Percentiles rank a stretch among this genome's conserved stretches.
Evolutionary conservation across 2,797 vertebrate species (phyloP).

Genomic region (Myotis daubentonii): DNA sequence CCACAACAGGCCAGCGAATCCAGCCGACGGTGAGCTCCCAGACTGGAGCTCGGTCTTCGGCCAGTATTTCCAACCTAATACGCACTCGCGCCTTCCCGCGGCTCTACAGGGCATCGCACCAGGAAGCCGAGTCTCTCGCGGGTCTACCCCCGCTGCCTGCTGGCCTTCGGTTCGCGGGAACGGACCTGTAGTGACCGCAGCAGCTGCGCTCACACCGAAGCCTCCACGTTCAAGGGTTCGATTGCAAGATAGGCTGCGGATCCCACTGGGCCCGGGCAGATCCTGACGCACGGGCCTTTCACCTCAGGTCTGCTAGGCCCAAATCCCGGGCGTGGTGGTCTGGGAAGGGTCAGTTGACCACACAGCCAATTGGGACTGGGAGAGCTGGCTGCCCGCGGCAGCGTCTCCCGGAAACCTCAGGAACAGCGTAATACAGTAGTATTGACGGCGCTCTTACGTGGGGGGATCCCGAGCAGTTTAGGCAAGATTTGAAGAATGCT

Average conservation of each 20-base stretch:
- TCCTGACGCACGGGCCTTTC: not conserved
- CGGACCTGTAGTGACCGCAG: not conserved
- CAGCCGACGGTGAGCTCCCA: not conserved
- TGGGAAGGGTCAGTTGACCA: not conserved
- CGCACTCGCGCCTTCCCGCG: constrained; percentile 21
- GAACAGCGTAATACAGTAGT: constrained; percentile 51
- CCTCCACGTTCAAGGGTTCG: not conserved
- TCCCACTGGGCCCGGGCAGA: not conserved
- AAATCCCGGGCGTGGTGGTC: not conserved
- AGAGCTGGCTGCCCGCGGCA: not conserved
- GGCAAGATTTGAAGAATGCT: constrained; percentile 58
- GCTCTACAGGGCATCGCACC: not conserved
- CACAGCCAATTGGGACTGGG: not conserved
- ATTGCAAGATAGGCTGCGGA: not conserved
- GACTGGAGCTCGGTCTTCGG: not conserved
- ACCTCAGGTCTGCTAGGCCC: not conserved
- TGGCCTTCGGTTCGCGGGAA: not conserved
- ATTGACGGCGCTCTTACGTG: not conserved
- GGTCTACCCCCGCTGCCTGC: not conserved
- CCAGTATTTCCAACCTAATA: not conserved
- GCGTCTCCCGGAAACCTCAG: constrained; percentile 29
- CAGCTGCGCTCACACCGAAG: not conserved
- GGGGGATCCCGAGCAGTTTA: constrained; percentile 14
- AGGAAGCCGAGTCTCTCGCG: not conserved
- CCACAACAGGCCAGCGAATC: not conserved